Evolutionary conservation across 1,140 invertebrate species (phyloP).

Genomic region (Penaeus vannamei): DNA sequence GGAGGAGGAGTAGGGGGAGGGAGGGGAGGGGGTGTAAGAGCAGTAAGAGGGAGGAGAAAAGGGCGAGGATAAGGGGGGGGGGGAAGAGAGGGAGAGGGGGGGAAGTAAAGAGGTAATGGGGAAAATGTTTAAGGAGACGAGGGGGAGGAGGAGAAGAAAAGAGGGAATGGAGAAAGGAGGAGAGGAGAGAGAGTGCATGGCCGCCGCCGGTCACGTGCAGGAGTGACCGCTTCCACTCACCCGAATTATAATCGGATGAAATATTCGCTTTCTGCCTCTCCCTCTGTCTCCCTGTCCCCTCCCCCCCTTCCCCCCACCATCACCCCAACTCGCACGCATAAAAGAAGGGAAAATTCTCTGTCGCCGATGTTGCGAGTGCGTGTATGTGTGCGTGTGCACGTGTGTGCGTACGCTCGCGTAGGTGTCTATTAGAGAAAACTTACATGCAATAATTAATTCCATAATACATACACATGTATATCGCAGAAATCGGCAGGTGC

Average conservation of each 20-base stretch:
- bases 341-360: no score
- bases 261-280: no score
- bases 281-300: no score
- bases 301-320: no score
- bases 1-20: not conserved
- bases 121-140: not conserved
- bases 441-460: no score
- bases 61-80: not conserved
- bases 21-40: not conserved
- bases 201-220: no score
- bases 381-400: not conserved
- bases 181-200: not conserved
- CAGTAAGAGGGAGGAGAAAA: not conserved
- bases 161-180: not conserved
- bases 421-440: not conserved
- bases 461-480: no score
- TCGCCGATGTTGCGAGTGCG: no score
- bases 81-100: not conserved
- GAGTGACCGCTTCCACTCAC: no score
- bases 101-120: not conserved
- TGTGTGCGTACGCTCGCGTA: not conserved
- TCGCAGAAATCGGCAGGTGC: no score
- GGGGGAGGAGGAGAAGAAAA: not conserved
- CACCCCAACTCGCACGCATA: no score
- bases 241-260: no score